Conservation (phyloP, 2,888 invertebrate genomes). For the Pterobdella sp. region DNA sequence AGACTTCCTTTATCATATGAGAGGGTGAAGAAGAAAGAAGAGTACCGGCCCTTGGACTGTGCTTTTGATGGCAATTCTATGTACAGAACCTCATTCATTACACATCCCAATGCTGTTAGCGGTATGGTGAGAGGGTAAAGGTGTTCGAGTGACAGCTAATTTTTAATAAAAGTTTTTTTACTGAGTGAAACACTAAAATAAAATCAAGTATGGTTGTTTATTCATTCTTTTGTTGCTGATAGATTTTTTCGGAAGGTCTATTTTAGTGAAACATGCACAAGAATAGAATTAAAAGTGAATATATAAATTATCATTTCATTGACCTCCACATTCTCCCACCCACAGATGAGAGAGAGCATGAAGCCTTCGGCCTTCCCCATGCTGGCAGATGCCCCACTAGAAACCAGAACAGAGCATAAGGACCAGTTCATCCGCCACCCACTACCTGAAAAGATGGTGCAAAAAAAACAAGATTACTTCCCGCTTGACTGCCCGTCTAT, state of each 20-base stretch:
- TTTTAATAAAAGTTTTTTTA: too few relatives aligned
- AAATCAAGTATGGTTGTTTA: too few relatives aligned
- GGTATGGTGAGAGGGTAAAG: background rate
- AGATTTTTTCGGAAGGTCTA: too few relatives aligned
- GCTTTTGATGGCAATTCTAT: slow-evolving; percentile 21
- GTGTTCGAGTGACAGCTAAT: too few relatives aligned
- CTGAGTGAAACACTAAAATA: too few relatives aligned
- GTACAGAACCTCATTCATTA: slow-evolving; percentile 18
- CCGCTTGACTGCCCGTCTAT: slow-evolving; percentile 15
- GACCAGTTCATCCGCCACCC: slow-evolving; percentile 26
- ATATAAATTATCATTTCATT: too few relatives aligned
- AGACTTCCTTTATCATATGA: slow-evolving; percentile 3
- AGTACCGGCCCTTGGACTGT: background rate
- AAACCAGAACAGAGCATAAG: slow-evolving; percentile 18
- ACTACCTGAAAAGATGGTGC: slow-evolving; percentile 2
- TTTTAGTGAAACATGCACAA: too few relatives aligned
- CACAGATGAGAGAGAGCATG: slow-evolving; percentile 12
- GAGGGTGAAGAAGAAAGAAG: slow-evolving; percentile 14
- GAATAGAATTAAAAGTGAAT: too few relatives aligned
- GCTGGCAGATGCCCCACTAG: slow-evolving; percentile 17
- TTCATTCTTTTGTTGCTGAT: too few relatives aligned
- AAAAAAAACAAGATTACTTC: background rate
- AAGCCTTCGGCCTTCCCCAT: background rate
- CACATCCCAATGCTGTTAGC: background rate
- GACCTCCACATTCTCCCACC: background rate